Percentiles rank a stretch among this genome's conserved stretches.
These are phyloP conservation scores for Leuciscus waleckii DNA, from an alignment of 2,797 vertebrate species.

Conservation along the genomic window DNA sequence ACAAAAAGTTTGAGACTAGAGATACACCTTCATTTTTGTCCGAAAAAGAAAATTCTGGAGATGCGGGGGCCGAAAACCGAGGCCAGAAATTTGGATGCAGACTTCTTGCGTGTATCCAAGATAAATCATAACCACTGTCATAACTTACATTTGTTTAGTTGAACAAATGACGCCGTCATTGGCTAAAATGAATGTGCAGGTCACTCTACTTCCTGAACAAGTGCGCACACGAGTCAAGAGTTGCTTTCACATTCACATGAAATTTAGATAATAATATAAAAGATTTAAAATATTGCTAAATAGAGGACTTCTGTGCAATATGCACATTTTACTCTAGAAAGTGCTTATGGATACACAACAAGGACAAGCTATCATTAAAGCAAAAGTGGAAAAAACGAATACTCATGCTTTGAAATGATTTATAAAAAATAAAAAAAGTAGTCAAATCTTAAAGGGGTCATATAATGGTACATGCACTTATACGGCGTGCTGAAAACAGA, in stretches of 20 bases:
- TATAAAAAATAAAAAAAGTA: too few species aligned
- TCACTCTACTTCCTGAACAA: too few species aligned
- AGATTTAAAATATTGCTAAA: not conserved
- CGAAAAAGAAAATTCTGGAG: too few species aligned
- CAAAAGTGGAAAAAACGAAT: not conserved
- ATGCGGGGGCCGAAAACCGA: not conserved
- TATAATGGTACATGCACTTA: too few species aligned
- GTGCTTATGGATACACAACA: not conserved
- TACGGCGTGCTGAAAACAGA: too few species aligned
- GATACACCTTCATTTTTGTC: not conserved
- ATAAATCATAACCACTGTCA: not conserved
- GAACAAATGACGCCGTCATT: not conserved
- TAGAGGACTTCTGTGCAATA: not conserved
- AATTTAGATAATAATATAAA: too few species aligned
- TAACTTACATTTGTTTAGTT: not conserved
- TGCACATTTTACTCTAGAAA: not conserved
- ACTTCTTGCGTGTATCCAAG: not conserved
- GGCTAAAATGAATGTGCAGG: not conserved
- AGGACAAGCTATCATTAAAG: not conserved
- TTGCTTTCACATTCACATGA: not conserved
- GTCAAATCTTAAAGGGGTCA: too few species aligned
- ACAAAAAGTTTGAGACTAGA: constrained; percentile 7
- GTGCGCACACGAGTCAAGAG: too few species aligned
- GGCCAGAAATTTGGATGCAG: not conserved
- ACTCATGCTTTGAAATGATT: too few species aligned